These are phyloP conservation scores for Neolamprologus modestus DNA, from an alignment of 2,113 vertebrate genomes.

Conservation along the genomic window DNA sequence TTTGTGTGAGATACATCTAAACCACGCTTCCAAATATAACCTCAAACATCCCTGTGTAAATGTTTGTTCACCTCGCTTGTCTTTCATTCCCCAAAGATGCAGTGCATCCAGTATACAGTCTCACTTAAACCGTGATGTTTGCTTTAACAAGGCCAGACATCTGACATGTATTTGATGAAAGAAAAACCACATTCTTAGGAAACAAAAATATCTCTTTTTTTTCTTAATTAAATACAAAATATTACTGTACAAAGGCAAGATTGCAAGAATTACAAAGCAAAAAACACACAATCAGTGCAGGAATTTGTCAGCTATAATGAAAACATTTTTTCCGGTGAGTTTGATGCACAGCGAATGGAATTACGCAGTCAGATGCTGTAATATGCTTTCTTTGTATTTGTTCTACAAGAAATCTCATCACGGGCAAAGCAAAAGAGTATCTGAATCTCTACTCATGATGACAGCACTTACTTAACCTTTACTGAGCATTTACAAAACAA, in stretches of 20 bases:
- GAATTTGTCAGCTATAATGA: background rate
- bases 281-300: background rate
- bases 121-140: constrained; percentile 35
- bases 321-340: background rate
- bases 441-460: background rate
- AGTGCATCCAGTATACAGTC: constrained; percentile 13
- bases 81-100: constrained; percentile 38
- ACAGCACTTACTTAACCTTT: background rate
- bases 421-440: background rate
- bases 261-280: background rate
- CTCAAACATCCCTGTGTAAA: constrained; percentile 47
- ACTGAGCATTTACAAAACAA: background rate
- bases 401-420: background rate
- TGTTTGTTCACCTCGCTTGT: constrained; percentile 53
- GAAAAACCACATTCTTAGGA: background rate
- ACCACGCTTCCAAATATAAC: constrained; percentile 53
- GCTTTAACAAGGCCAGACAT: constrained; percentile 19
- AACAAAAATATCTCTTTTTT: background rate
- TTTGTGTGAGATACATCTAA: constrained; percentile 24
- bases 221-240: background rate
- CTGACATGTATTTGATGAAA: constrained; percentile 42
- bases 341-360: background rate
- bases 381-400: background rate
- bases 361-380: background rate
- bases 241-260: background rate